Conservation (phyloP, 30 jellyfish, hydroid and myxozoan species). For the Phacellophora camtschatica region DNA sequence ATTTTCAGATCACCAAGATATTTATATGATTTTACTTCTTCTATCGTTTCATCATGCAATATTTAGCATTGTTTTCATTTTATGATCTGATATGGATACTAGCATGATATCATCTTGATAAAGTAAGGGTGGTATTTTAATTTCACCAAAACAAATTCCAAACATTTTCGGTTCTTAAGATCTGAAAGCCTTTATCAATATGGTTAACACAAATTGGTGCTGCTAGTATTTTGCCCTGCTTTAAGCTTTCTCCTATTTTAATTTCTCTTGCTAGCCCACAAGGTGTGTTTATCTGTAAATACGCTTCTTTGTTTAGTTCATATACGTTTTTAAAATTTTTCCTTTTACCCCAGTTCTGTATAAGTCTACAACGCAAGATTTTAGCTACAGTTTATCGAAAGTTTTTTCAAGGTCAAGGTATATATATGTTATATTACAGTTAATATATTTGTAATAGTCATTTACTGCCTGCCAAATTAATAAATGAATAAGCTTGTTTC, state of each 20-base stretch:
- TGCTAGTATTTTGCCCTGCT: constrained; percentile 12
- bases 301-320: not conserved
- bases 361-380: not conserved
- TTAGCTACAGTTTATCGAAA: not conserved
- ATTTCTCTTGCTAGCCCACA: not conserved
- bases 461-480: constrained; percentile 14
- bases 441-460: not conserved
- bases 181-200: constrained; percentile 18
- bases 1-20: too few species aligned
- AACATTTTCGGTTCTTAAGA: not conserved
- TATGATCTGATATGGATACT: not conserved
- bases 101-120: constrained; percentile 2
- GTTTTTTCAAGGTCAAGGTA: not conserved
- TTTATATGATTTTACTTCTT: too few species aligned
- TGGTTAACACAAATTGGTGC: constrained; percentile 30
- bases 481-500: too few species aligned
- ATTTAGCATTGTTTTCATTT: not conserved
- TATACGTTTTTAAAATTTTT: not conserved
- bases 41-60: too few species aligned
- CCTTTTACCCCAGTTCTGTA: not conserved
- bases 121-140: constrained; percentile 15
- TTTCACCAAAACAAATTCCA: constrained; percentile 19
- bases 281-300: not conserved
- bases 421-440: not conserved
- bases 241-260: not conserved